Conservation (phyloP, 2,888 invertebrate species). For the Pandemis cinnamomeana region DNA sequence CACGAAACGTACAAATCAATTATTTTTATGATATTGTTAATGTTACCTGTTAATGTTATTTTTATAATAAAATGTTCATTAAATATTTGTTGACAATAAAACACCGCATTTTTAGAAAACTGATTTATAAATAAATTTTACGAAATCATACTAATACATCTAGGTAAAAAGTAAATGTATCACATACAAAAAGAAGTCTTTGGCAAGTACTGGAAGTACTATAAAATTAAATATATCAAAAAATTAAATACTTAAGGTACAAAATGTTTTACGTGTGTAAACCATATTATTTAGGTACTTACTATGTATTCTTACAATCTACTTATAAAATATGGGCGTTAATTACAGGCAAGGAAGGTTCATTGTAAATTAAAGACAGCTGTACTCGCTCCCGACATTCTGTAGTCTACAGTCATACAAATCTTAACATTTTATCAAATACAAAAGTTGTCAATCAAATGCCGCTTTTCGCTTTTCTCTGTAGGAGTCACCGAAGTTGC, state of each 20-base stretch:
- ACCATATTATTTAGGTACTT: slow-evolving; percentile 25
- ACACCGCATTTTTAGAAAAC: slow-evolving; percentile 42
- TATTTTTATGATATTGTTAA: no score
- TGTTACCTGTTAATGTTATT: background rate
- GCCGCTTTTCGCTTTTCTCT: background rate
- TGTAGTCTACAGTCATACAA: background rate
- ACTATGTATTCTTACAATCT: slow-evolving; percentile 38
- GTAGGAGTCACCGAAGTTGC: no score
- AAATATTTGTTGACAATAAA: slow-evolving; percentile 32
- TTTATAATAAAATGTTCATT: slow-evolving; percentile 21
- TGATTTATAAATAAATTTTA: slow-evolving; percentile 42
- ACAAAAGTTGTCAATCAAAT: background rate
- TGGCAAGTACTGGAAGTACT: slow-evolving; percentile 78
- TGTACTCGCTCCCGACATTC: background rate
- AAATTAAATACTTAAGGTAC: slow-evolving; percentile 38
- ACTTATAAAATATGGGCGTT: slow-evolving; percentile 47
- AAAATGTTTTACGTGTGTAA: slow-evolving; percentile 31
- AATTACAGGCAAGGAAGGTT: slow-evolving; percentile 48
- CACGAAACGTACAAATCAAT: no score
- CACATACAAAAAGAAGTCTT: slow-evolving; percentile 82
- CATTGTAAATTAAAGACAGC: slow-evolving; percentile 31
- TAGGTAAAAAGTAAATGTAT: slow-evolving; percentile 80
- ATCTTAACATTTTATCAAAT: background rate
- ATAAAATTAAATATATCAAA: slow-evolving; percentile 55
- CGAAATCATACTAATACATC: slow-evolving; percentile 52